Percentiles rank a stretch among this genome's conserved stretches.
Conservation (phyloP, 2,113 vertebrate genomes). For the Hippocampus guttulatus region DNA sequence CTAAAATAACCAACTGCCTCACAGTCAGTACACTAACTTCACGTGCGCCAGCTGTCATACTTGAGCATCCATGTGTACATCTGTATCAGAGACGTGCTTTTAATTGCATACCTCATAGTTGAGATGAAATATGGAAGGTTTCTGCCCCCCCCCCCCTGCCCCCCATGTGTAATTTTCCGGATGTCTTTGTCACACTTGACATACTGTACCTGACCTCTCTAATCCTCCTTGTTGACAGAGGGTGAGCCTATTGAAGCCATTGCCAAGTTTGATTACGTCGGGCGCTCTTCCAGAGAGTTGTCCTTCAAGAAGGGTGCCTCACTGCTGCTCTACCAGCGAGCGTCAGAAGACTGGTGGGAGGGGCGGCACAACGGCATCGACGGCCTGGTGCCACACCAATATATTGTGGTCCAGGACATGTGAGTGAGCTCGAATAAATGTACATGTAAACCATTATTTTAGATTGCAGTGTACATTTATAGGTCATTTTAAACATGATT, state of each 20-base stretch:
- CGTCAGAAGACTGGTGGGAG: conserved; percentile 99
- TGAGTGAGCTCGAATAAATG: conserved; percentile 69
- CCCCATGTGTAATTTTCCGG: neutral
- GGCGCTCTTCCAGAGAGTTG: conserved; percentile 90
- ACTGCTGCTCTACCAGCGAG: conserved; percentile 91
- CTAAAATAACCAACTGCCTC: conserved; percentile 34
- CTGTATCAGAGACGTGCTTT: neutral
- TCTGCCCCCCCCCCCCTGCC: neutral
- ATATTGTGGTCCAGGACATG: conserved; percentile 98
- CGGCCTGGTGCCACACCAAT: conserved; percentile 96
- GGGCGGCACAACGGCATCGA: conserved; percentile 95
- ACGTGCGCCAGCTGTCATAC: conserved; percentile 5
- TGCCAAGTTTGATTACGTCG: conserved; percentile 95
- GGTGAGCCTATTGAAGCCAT: conserved; percentile 98
- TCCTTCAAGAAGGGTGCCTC: conserved; percentile 99
- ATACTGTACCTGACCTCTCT: conserved; percentile 26
- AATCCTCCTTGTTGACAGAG: conserved; percentile 71
- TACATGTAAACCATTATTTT: neutral
- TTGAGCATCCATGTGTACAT: neutral
- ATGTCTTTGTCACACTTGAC: conserved; percentile 22
- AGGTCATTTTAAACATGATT: neutral
- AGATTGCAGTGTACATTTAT: neutral
- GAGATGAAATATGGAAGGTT: neutral
- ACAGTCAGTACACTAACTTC: conserved; percentile 18
- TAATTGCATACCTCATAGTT: neutral